phyloP scores from a whole-genome alignment of 2,113 vertebrate species.

The Lipotes vexillifer region DNA sequence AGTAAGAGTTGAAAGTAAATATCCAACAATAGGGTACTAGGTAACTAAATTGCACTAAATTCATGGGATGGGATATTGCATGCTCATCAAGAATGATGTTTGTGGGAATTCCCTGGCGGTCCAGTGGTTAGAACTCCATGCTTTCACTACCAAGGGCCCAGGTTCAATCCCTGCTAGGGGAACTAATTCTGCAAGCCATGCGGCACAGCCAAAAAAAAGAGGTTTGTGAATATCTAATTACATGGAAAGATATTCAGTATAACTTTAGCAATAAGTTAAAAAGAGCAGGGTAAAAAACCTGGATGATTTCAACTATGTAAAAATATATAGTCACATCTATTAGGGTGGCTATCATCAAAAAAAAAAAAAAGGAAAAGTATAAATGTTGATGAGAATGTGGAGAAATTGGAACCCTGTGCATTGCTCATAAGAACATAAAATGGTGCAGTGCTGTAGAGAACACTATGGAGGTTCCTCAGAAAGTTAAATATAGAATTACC shows the following conservation, averaged over 20 bases:
- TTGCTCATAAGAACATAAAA: not conserved
- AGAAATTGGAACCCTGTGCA: not conserved
- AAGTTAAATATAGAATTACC: conserved; percentile 10
- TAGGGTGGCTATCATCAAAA: conserved; percentile 13
- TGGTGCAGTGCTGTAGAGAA: not conserved
- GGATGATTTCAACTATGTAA: not conserved
- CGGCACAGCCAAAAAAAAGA: not conserved
- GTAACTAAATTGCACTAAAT: conserved; percentile 19
- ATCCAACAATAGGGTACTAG: not conserved
- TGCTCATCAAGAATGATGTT: conserved; percentile 31
- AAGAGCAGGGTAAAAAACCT: conserved; percentile 15
- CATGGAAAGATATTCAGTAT: conserved; percentile 1
- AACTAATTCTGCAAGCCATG: not conserved
- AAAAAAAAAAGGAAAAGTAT: not conserved
- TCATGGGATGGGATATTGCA: conserved; percentile 4
- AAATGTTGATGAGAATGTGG: not conserved
- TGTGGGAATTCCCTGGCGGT: not conserved
- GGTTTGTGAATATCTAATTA: conserved; percentile 38
- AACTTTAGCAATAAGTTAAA: conserved; percentile 14
- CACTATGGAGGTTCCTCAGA: not conserved
- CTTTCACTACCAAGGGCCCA: not conserved
- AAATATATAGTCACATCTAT: not conserved
- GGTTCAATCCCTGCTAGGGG: not conserved
- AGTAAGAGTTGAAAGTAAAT: conserved; percentile 17
- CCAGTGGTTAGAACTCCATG: not conserved